Evolutionary conservation across 2,888 invertebrate species (phyloP).

Genomic region (Ormyrus labotus): DNA sequence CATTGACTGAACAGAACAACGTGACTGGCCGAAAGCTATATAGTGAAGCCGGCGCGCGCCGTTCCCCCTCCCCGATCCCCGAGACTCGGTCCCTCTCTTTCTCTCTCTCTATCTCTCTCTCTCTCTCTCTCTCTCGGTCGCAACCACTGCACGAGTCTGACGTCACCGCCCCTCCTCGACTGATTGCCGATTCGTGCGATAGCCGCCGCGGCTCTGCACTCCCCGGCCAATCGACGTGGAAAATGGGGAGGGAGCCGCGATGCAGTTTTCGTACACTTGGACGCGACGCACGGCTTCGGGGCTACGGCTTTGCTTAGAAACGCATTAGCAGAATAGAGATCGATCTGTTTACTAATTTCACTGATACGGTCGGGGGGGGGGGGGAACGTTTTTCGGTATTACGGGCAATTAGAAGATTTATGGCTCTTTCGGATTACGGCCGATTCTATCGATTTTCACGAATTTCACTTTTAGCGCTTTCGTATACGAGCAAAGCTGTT

Average conservation of each 20-base stretch:
- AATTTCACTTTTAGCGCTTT: too few species aligned
- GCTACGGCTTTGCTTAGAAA: too few species aligned
- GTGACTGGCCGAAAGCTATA: conserved; percentile 70
- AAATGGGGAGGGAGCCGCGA: conserved; percentile 1
- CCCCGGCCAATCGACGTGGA: conserved; percentile 29
- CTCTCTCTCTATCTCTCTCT: conserved; percentile 25
- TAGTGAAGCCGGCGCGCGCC: conserved; percentile 60
- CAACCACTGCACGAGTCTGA: conserved; percentile 58
- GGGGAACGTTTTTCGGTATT: too few species aligned
- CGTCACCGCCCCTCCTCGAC: conserved; percentile 66
- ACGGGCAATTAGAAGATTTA: too few species aligned
- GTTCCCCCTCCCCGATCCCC: conserved; percentile 57
- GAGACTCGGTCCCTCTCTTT: conserved; percentile 12
- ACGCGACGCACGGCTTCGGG: too few species aligned
- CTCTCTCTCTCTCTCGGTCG: conserved; percentile 45
- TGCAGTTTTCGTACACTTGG: too few species aligned
- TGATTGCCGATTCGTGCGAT: conserved; percentile 67
- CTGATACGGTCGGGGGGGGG: too few species aligned
- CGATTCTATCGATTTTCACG: too few species aligned
- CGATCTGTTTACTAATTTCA: too few species aligned
- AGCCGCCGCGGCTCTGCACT: conserved; percentile 45
- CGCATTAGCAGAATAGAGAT: too few species aligned
- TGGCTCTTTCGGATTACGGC: too few species aligned
- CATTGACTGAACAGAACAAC: conserved; percentile 70
- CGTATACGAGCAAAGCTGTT: too few species aligned